Percentiles rank a stretch among this genome's conserved stretches.
Evolutionary conservation across 2,888 invertebrate species (phyloP).

Genomic region (Brenthis hecate): DNA sequence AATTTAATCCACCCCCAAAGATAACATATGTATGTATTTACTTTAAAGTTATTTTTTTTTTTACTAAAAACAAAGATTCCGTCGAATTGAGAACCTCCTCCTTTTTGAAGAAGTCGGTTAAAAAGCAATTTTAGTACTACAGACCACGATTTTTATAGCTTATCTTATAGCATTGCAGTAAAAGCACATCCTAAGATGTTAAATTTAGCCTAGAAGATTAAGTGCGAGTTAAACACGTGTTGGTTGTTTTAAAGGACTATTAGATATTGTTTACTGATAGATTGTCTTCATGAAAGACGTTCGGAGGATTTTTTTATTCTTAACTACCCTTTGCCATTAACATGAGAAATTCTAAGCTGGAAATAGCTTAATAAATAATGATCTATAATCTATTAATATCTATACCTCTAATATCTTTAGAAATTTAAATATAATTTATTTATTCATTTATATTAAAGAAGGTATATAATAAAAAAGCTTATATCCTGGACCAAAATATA

Average conservation of each 20-base stretch:
- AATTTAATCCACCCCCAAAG: no score
- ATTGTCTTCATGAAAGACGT: constrained; percentile 22
- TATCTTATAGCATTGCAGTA: not conserved
- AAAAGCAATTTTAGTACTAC: not conserved
- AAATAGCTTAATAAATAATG: no score
- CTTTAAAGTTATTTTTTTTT: no score
- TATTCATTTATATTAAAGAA: no score
- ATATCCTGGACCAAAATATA: no score
- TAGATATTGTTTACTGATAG: constrained; percentile 41
- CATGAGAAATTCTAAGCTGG: not conserved
- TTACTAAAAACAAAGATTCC: not conserved
- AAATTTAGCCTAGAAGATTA: constrained; percentile 43
- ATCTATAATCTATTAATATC: no score
- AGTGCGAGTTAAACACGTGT: constrained; percentile 43
- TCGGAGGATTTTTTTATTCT: not conserved
- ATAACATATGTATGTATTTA: no score
- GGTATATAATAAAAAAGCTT: no score
- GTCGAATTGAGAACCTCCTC: no score
- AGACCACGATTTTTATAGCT: not conserved
- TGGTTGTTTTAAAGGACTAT: constrained; percentile 39
- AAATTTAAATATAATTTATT: no score
- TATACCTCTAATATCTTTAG: no score
- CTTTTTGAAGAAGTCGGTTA: no score
- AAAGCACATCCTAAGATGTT: constrained; percentile 26
- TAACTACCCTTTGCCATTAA: not conserved